phyloP scores from a whole-genome alignment of 2,888 invertebrate genomes.

The Falcaria lacertinaria region DNA sequence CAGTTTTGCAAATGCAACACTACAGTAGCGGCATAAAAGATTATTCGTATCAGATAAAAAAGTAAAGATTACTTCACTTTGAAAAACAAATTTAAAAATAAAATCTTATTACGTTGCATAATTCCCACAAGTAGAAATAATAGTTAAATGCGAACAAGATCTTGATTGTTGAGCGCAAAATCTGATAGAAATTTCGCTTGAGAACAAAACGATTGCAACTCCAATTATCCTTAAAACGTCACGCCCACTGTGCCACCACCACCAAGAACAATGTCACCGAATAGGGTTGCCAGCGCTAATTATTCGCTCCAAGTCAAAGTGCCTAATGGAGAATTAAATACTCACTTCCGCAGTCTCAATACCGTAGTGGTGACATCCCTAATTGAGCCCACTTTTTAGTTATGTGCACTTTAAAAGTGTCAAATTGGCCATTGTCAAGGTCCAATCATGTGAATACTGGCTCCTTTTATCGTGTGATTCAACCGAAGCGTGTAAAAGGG shows the following conservation, averaged over 20 bases:
- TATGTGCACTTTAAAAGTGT: conserved; percentile 58
- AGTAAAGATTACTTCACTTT: too few species aligned
- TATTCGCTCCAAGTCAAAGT: conserved; percentile 44
- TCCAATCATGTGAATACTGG: conserved; percentile 45
- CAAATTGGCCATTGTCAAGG: conserved; percentile 70
- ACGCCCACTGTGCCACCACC: not conserved
- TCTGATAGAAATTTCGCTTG: not conserved
- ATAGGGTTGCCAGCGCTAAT: conserved; percentile 38
- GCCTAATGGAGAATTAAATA: conserved; percentile 78
- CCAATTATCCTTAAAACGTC: not conserved
- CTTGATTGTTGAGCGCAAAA: too few species aligned
- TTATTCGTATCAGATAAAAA: too few species aligned
- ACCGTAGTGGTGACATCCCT: conserved; percentile 47
- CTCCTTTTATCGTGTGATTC: conserved; percentile 24
- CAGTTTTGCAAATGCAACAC: too few species aligned
- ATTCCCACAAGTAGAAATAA: too few species aligned
- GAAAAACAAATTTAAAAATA: too few species aligned
- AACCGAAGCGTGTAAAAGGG: conserved; percentile 30
- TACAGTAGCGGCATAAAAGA: too few species aligned
- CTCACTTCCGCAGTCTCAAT: conserved; percentile 59
- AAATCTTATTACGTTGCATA: too few species aligned
- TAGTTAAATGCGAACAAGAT: too few species aligned
- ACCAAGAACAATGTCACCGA: conserved; percentile 6
- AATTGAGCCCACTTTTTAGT: conserved; percentile 48
- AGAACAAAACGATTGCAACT: not conserved